Base-by-base conservation (phyloP, 2,888 invertebrate genomes). In the Drosophila macrospina region DNA sequence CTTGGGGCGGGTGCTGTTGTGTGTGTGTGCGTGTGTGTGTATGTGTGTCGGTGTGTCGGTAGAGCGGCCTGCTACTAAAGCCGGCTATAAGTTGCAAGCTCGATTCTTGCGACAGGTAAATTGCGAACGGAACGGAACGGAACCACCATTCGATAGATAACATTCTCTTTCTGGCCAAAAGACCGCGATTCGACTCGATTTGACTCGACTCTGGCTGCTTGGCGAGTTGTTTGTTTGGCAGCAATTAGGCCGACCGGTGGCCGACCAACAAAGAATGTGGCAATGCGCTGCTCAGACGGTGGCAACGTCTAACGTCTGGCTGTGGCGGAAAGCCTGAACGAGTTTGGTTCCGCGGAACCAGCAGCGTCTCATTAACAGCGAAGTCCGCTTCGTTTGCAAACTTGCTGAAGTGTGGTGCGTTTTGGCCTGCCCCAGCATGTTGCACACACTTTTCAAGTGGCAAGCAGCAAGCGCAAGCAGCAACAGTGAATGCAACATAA, bases 311-410 rank as follows among this genome's bases (percentile, higher is more conserved):
- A 20, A 20, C 20, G 20, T 36, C 52, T 69, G 64, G 5, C 15
- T 34, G 24, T 37, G 64, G 82, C 72, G 67, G 28, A 44, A 37
- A 44, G 39, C 52, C 51, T 68, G 88, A 84, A 80, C 84, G 71
- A 86, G 88, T 86, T 69, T 57, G 86, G 88, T 84, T 85, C 88
- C 86, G 84, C 88, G 83, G 83, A 87, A 88, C 80, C 74, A 76
- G 48, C 65, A n/a, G 45, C 51, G 61, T 57, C 78, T 80, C 66
- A 86, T 83, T 80, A 71, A 67, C 69, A 39, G 55, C 34, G 37
- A 13, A 2, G 15, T 15, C 1, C 4, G 42, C n/a, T n/a, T n/a
- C n/a, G n/a, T n/a, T 44, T 26, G 42, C 28, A 28, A 28, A 28
- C 28, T 28, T 28, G 28, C 10, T 47, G 16, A 32, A 20, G 16